phyloP scores from a whole-genome alignment of 2,888 invertebrate genomes.

The Brassicogethes aeneus region DNA sequence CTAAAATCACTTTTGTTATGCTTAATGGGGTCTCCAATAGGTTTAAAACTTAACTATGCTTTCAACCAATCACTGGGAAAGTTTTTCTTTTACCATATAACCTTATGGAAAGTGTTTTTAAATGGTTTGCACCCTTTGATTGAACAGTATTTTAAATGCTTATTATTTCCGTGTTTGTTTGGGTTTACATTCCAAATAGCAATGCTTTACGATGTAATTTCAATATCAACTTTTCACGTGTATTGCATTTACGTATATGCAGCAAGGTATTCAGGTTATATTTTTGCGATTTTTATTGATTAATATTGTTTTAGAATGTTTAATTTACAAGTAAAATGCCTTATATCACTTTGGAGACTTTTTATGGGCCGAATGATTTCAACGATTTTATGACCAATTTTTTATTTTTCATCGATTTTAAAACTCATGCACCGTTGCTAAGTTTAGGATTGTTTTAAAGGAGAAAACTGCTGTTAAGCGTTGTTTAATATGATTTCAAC shows the following conservation, averaged over 20 bases:
- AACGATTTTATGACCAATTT: too few relatives aligned
- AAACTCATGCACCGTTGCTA: too few relatives aligned
- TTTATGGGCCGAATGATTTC: slow-evolving; percentile 84
- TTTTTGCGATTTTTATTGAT: slow-evolving; percentile 2
- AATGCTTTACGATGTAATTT: slow-evolving; percentile 68
- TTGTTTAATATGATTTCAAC: too few relatives aligned
- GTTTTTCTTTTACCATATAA: slow-evolving; percentile 85
- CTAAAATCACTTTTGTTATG: slow-evolving; percentile 61
- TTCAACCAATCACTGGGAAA: slow-evolving; percentile 75
- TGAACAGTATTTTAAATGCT: slow-evolving; percentile 49
- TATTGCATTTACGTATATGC: slow-evolving; percentile 96
- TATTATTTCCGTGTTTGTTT: slow-evolving; percentile 54
- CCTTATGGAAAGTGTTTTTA: slow-evolving; percentile 79
- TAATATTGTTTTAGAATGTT: slow-evolving; percentile 52
- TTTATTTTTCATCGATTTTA: too few relatives aligned
- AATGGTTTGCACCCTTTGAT: slow-evolving; percentile 50
- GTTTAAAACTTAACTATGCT: slow-evolving; percentile 82
- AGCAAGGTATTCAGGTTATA: slow-evolving; percentile 55
- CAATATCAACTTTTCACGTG: slow-evolving; percentile 78
- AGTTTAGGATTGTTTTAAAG: too few relatives aligned
- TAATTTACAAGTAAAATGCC: slow-evolving; percentile 61
- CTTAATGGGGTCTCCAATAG: slow-evolving; percentile 86
- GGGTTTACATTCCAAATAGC: slow-evolving; percentile 73
- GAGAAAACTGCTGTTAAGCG: too few relatives aligned
- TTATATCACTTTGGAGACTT: slow-evolving; percentile 69